Base-by-base conservation (phyloP, 2,113 vertebrate genomes). In the Motacilla tschutschensis region DNA sequence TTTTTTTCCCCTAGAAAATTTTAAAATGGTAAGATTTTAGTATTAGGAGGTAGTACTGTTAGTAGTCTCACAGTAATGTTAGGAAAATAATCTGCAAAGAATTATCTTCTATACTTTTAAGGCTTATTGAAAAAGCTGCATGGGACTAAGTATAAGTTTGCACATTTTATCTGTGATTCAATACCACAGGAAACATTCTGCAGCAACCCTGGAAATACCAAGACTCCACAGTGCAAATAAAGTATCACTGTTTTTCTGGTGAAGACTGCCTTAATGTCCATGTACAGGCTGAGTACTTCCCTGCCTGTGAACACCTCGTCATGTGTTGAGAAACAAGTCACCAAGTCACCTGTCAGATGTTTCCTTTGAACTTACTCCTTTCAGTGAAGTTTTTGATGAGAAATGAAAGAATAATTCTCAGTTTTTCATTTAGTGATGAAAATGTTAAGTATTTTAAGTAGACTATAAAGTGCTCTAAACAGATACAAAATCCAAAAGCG, bases 201-300 rank as follows among this genome's bases (percentile, higher is more conserved):
- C 43, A 76, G 69, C 35, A 20, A 29, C 22, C 26, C 53, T 67
- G 58, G 82, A 87, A 69, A 57, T 51, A 20, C n/a, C 63, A 75
- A 82, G 46, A 57, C 17, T 20, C 9, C 15, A 79, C 7, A 44
- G 50, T 25, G 8, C 41, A 67, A 48, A 47, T 19, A 16, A 57
- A 76, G 16, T 60, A 29, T 67, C 11, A 21, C 24, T 31, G 5
- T 0, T 46, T 21, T 66, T 21, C 13, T 41, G 17, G 53, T 47
- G 38, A 87, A 50, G 16, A 3, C 40, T 67, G 33, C 12, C 35
- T 86, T 64, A 70, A 20, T 59, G 35, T 13, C 47, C 0, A 0
- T n/a, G 62, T 55, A 41, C 44, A 47, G 5, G 4, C 5, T 0
- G 1, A 66, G 14, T 24, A 16, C 26, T 77, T 18, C 40, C 4